phyloP scores from a whole-genome alignment of 1,140 invertebrate species.

The Pseudoatta argentina region DNA sequence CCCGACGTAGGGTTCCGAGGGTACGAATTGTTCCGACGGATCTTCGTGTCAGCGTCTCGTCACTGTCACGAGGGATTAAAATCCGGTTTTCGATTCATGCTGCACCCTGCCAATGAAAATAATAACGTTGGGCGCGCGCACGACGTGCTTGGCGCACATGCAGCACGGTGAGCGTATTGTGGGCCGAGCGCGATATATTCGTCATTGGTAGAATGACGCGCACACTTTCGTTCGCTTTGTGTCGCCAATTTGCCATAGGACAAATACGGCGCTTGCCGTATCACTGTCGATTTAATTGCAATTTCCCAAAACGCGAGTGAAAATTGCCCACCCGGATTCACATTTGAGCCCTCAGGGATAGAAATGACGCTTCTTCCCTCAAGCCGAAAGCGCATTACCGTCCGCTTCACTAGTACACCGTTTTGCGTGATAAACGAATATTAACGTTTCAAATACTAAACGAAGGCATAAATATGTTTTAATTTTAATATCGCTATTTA shows the following conservation, averaged over 20 bases:
- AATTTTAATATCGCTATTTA: slow-evolving; percentile 23
- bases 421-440: slow-evolving; percentile 18
- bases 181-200: slow-evolving; percentile 25
- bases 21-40: slow-evolving; percentile 72
- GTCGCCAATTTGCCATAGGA: slow-evolving; percentile 22
- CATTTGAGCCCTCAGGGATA: slow-evolving; percentile 39
- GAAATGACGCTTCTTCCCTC: slow-evolving; percentile 37
- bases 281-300: slow-evolving; percentile 59
- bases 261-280: slow-evolving; percentile 39
- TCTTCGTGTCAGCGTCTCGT: slow-evolving; percentile 80
- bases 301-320: slow-evolving; percentile 63
- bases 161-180: slow-evolving; percentile 28
- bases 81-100: slow-evolving; percentile 75
- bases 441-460: slow-evolving; percentile 29
- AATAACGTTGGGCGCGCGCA: slow-evolving; percentile 64
- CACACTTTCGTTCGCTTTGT: slow-evolving; percentile 38
- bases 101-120: slow-evolving; percentile 70
- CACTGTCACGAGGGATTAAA: slow-evolving; percentile 80
- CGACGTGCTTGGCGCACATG: slow-evolving; percentile 15
- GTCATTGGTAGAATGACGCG: slow-evolving; percentile 25
- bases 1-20: slow-evolving; percentile 65
- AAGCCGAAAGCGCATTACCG: slow-evolving; percentile 24
- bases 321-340: slow-evolving; percentile 56
- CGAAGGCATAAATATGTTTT: not conserved
- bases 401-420: not conserved